A percentile compares a stretch with the other conserved stretches of the same genome.
Evolutionary conservation across 2,888 invertebrate species (phyloP).

Genomic region (Acleris literana): DNA sequence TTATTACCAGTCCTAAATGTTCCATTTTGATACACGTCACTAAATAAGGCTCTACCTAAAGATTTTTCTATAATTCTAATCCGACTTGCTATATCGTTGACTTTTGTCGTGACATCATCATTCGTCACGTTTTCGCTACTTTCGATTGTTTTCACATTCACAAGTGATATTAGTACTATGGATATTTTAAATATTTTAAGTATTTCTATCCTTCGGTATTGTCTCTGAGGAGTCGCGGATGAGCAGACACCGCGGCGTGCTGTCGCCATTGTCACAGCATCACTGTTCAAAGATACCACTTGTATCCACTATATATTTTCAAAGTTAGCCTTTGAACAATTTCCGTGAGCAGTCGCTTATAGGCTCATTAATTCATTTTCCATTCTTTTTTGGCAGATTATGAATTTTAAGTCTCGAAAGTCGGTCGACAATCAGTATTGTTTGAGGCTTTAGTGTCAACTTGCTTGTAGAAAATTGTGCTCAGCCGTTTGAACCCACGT

Average conservation of each 20-base stretch:
- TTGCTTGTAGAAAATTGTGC: slow-evolving; percentile 39
- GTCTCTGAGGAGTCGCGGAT: slow-evolving; percentile 37
- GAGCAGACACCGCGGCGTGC: slow-evolving; percentile 40
- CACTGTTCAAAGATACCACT: slow-evolving; percentile 47
- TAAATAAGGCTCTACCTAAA: slow-evolving; percentile 64
- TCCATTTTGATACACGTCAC: slow-evolving; percentile 72
- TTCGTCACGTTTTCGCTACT: slow-evolving; percentile 53
- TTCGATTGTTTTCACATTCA: slow-evolving; percentile 51
- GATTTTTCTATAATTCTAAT: slow-evolving; percentile 65
- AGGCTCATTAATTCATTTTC: slow-evolving; percentile 45
- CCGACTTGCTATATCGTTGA: slow-evolving; percentile 59
- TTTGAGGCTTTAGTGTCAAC: slow-evolving; percentile 40
- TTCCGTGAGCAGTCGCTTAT: slow-evolving; percentile 36
- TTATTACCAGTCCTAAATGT: slow-evolving; percentile 85
- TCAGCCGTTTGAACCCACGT: slow-evolving; percentile 41
- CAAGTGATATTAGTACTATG: slow-evolving; percentile 57
- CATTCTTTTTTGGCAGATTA: slow-evolving; percentile 55
- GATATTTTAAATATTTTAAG: slow-evolving; percentile 50
- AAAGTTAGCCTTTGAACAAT: slow-evolving; percentile 38
- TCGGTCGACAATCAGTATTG: slow-evolving; percentile 43
- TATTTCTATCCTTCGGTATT: slow-evolving; percentile 39
- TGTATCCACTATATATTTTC: slow-evolving; percentile 46
- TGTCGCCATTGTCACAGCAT: slow-evolving; percentile 64
- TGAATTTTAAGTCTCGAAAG: slow-evolving; percentile 52
- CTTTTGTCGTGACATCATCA: slow-evolving; percentile 45